phyloP scores from a whole-genome alignment of 2,113 vertebrate species.

The Apodemus speciosus region DNA sequence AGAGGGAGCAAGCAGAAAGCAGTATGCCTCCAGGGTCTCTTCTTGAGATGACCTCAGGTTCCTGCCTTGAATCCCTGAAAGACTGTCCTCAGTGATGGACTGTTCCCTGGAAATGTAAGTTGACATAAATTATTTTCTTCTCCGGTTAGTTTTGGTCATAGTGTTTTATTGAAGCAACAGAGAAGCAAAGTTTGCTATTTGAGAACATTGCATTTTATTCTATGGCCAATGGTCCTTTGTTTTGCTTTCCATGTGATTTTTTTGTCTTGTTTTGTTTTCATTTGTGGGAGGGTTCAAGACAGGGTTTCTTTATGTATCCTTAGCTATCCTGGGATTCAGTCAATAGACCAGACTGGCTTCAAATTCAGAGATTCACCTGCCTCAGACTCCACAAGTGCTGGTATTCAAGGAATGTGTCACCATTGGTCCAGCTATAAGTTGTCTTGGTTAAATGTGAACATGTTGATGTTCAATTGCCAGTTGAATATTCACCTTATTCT shows the following conservation, averaged over 20 bases:
- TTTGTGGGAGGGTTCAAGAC: background rate
- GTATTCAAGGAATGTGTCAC: background rate
- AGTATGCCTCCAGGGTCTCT: background rate
- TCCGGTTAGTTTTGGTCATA: background rate
- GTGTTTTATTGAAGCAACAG: background rate
- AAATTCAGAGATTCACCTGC: background rate
- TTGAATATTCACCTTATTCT: background rate
- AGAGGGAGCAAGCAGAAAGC: background rate
- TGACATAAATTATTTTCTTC: background rate
- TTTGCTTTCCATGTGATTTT: background rate
- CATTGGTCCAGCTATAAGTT: background rate
- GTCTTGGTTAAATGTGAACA: background rate
- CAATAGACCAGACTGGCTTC: background rate
- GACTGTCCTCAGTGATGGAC: background rate
- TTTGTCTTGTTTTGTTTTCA: accelerated
- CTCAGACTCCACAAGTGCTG: background rate
- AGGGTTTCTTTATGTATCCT: background rate
- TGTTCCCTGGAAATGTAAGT: background rate
- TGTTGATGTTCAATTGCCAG: background rate
- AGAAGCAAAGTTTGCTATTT: background rate
- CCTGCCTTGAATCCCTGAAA: background rate
- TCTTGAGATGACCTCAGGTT: background rate
- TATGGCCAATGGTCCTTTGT: background rate
- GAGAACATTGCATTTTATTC: background rate
- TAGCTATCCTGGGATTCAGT: background rate